Conservation (phyloP, 2,888 invertebrate genomes). For the Drosophila ustulata region DNA sequence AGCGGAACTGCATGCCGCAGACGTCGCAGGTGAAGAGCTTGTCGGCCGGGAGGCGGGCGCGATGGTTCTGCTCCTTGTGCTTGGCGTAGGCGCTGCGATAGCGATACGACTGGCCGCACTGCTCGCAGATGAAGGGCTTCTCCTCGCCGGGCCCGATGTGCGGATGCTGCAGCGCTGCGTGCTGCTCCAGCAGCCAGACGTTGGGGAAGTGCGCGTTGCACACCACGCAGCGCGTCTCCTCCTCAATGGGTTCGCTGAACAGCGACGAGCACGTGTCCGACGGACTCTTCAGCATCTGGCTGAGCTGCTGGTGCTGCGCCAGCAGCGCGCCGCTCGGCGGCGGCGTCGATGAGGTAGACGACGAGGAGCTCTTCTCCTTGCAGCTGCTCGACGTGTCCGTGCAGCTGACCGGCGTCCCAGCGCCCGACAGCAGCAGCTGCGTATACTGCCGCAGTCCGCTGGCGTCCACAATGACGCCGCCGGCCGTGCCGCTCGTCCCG, state of each 20-base stretch:
- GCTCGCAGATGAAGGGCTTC: conserved; percentile 96
- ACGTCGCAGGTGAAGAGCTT: conserved; percentile 96
- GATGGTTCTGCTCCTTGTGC: conserved; percentile 95
- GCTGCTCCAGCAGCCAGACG: conserved; percentile 94
- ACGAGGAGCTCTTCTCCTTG: conserved; percentile 85
- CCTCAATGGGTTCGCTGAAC: conserved; percentile 84
- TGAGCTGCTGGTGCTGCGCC: conserved; percentile 79
- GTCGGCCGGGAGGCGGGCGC: conserved; percentile 94
- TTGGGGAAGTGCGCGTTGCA: conserved; percentile 95
- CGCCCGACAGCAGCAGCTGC: conserved; percentile 76
- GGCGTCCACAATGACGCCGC: conserved; percentile 73
- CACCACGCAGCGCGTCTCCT: conserved; percentile 90
- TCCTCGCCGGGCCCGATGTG: conserved; percentile 89
- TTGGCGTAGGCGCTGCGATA: conserved; percentile 94
- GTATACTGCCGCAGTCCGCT: conserved; percentile 81
- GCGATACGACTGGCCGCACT: conserved; percentile 95
- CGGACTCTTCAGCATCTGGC: conserved; percentile 80
- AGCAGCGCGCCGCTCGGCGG: conserved; percentile 78
- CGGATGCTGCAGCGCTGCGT: conserved; percentile 93
- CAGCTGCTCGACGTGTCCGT: conserved; percentile 84
- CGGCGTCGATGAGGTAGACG: conserved; percentile 85
- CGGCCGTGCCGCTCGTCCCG: conserved; percentile 1
- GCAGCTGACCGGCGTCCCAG: conserved; percentile 73
- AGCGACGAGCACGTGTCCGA: conserved; percentile 80
- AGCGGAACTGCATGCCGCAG: conserved; percentile 96